A percentile compares a stretch with the other conserved stretches of the same genome.
Conservation (phyloP, 2,113 vertebrate species). For the Tiliqua scincoides region DNA sequence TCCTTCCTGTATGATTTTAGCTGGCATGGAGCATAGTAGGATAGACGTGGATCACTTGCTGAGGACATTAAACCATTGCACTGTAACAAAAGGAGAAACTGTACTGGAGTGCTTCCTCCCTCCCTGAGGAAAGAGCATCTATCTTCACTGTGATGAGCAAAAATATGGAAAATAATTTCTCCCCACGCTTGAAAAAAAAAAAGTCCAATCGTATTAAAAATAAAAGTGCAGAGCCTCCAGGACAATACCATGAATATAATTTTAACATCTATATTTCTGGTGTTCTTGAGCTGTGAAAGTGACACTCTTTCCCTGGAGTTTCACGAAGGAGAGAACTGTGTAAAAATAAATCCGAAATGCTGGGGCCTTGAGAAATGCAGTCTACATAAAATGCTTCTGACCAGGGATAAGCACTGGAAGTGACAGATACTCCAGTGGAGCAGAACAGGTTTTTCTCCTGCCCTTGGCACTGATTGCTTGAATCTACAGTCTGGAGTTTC, state of each 20-base stretch:
- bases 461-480: conserved; percentile 16
- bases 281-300: background rate
- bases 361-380: background rate
- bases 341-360: background rate
- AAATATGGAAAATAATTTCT: background rate
- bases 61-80: background rate
- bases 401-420: background rate
- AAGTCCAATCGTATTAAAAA: background rate
- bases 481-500: conserved; percentile 2
- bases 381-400: conserved; percentile 2
- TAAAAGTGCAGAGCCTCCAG: background rate
- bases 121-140: background rate
- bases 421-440: conserved; percentile 4
- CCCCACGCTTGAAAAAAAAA: background rate
- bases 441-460: conserved; percentile 4
- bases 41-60: background rate
- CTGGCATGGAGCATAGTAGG: background rate
- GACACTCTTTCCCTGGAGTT: background rate
- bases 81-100: too few species aligned
- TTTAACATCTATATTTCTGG: conserved; percentile 2
- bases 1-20: background rate
- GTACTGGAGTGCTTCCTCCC: background rate
- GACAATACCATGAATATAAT: background rate
- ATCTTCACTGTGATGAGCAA: background rate
- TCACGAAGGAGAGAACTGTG: background rate